These are phyloP conservation scores for Panthera tigris DNA, from an alignment of 2,113 vertebrate species.

Conservation along the genomic window DNA sequence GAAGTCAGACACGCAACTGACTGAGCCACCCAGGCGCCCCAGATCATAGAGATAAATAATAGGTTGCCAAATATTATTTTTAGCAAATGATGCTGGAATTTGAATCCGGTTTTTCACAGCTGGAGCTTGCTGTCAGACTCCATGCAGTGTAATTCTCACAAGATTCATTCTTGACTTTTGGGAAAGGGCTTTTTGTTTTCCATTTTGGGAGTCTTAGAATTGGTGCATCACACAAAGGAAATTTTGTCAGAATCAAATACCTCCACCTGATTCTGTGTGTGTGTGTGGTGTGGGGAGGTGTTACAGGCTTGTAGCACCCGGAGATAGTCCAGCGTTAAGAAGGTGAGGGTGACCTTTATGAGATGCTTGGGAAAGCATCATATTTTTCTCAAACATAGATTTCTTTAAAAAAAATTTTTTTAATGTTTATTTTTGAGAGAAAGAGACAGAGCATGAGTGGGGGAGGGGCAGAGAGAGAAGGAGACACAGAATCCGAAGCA, in stretches of 20 bases:
- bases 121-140: not conserved
- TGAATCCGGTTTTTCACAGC: not conserved
- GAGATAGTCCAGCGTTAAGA: not conserved
- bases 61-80: not conserved
- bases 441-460: too few relatives aligned
- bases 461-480: too few relatives aligned
- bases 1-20: too few relatives aligned
- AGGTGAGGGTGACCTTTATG: not conserved
- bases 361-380: not conserved
- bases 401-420: not conserved
- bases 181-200: conserved; percentile 19
- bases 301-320: not conserved
- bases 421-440: too few relatives aligned
- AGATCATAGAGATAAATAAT: not conserved
- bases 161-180: not conserved
- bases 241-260: conserved; percentile 17
- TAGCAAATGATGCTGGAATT: not conserved
- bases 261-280: not conserved
- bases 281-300: not conserved
- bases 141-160: not conserved
- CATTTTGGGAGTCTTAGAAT: not conserved
- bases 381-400: not conserved
- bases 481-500: too few relatives aligned
- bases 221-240: not conserved
- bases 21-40: too few relatives aligned